phyloP scores from a whole-genome alignment of 2,113 vertebrate genomes.

The Carassius carassius region DNA sequence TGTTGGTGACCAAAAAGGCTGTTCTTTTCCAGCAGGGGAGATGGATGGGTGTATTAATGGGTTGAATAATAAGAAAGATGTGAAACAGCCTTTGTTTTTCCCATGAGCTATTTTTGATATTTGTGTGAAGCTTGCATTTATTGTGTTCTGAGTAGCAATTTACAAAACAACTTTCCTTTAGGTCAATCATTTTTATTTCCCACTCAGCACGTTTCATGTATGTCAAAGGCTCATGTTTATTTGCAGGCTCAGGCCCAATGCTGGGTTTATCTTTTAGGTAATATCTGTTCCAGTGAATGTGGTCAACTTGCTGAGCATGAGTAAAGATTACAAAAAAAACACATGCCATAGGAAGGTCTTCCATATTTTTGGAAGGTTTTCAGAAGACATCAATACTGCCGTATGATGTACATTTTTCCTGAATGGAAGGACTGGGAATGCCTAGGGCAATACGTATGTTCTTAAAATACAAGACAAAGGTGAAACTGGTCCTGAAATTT shows the following conservation, averaged over 20 bases:
- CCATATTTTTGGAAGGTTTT: conserved; percentile 1
- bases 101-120: conserved; percentile 9
- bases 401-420: conserved; percentile 9
- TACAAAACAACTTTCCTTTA: conserved; percentile 17
- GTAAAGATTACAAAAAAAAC: conserved; percentile 3
- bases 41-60: not conserved
- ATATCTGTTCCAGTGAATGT: not conserved
- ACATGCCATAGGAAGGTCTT: conserved; percentile 28
- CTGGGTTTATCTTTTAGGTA: not conserved
- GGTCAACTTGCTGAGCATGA: not conserved
- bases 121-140: not conserved
- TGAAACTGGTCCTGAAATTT: too few relatives aligned
- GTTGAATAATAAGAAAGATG: not conserved
- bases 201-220: not conserved
- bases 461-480: too few relatives aligned
- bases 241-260: not conserved
- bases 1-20: not conserved
- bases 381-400: conserved; percentile 21
- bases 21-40: not conserved
- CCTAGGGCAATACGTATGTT: conserved; percentile 61
- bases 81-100: not conserved
- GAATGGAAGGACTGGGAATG: conserved; percentile 44
- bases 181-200: not conserved
- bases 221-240: not conserved
- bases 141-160: conserved; percentile 6